phyloP scores from a whole-genome alignment of 2,888 invertebrate genomes.

The Ormyrus rosae region DNA sequence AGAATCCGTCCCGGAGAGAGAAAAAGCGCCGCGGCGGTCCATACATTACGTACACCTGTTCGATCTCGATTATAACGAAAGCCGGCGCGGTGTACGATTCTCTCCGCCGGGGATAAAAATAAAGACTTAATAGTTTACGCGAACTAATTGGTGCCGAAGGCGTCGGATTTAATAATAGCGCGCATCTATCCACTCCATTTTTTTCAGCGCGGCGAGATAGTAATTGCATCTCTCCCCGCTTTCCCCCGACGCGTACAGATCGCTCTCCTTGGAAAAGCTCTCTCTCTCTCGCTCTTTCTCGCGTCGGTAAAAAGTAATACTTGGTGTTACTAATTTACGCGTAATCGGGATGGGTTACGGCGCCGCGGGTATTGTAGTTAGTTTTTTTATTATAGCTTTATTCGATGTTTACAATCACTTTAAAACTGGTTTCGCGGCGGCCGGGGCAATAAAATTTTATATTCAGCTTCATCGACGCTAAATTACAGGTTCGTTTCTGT shows the following conservation, averaged over 20 bases:
- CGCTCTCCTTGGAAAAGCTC: too few species aligned
- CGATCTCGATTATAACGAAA: conserved; percentile 3
- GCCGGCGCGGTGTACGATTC: conserved; percentile 1
- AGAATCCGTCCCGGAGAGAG: background rate
- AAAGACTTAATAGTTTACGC: background rate
- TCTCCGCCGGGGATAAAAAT: background rate
- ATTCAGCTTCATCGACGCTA: conserved; percentile 17
- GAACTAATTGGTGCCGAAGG: conserved; percentile 16
- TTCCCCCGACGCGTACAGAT: too few species aligned
- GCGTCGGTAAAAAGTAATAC: too few species aligned
- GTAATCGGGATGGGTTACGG: conserved; percentile 18
- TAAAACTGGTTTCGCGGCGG: conserved; percentile 30
- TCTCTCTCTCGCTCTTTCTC: too few species aligned
- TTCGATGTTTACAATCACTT: conserved; percentile 36
- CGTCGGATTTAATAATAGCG: background rate
- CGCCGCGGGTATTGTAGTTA: conserved; percentile 8
- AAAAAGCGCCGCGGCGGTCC: conserved; percentile 26
- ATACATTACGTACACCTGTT: background rate
- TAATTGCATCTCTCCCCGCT: too few species aligned
- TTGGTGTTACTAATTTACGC: conserved; percentile 15
- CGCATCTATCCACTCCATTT: too few species aligned
- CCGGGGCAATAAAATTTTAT: conserved; percentile 34
- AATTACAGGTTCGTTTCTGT: conserved; percentile 11
- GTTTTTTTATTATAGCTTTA: conserved; percentile 36
- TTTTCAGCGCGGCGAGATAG: too few species aligned